These are phyloP conservation scores for Penelope pileata DNA, from an alignment of 2,113 vertebrate species.

Conservation along the genomic window DNA sequence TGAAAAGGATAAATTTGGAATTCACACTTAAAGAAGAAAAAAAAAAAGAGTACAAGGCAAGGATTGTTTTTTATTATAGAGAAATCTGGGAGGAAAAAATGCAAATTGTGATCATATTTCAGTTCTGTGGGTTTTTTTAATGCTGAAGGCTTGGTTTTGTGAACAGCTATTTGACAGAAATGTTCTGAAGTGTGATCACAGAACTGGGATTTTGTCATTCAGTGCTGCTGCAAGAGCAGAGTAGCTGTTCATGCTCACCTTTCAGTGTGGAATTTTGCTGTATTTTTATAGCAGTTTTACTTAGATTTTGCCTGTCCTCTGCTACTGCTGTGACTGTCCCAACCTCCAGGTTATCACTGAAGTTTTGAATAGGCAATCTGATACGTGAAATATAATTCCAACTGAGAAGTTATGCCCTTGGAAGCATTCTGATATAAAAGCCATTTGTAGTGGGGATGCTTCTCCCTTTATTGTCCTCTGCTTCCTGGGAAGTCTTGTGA, in stretches of 20 bases:
- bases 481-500: neutral
- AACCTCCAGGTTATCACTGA: neutral
- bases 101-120: neutral
- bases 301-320: neutral
- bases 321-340: fast-evolving
- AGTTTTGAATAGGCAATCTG: neutral
- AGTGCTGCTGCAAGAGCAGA: neutral
- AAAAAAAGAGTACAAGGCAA: neutral
- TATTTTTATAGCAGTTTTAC: neutral
- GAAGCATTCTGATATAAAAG: neutral
- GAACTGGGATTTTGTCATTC: neutral
- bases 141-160: neutral
- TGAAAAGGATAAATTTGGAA: neutral
- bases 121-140: neutral
- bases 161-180: neutral
- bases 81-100: neutral
- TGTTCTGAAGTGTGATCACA: neutral
- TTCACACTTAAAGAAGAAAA: too few relatives aligned
- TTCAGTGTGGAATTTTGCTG: neutral
- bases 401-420: neutral
- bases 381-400: neutral
- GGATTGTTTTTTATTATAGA: neutral
- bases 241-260: neutral
- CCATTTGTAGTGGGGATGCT: neutral
- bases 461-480: neutral